A percentile compares a stretch with the other conserved stretches of the same genome.
Evolutionary conservation across 2,888 invertebrate species (phyloP).

Genomic region (Rugalucina vietnamica): DNA sequence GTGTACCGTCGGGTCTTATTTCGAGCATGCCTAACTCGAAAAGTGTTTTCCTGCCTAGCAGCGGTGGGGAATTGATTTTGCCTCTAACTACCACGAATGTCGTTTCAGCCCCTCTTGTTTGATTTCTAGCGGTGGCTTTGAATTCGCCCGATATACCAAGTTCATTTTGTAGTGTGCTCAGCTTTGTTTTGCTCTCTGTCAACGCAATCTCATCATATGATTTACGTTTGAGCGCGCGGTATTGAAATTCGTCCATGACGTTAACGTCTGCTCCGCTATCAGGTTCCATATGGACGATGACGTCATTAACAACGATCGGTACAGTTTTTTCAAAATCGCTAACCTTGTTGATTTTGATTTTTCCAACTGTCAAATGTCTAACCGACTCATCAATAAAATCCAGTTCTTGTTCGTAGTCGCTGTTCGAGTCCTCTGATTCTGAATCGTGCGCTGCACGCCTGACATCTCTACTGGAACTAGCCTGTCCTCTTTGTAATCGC

Average conservation of each 20-base stretch:
- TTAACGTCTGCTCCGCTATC: conserved; percentile 13
- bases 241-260: conserved; percentile 17
- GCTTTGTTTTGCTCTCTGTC: neutral
- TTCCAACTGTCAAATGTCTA: neutral
- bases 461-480: neutral
- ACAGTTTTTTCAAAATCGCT: conserved; percentile 9
- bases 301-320: neutral
- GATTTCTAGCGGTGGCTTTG: conserved; percentile 2
- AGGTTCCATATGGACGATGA: conserved; percentile 16
- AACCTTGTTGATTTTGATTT: conserved; percentile 15
- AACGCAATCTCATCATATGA: neutral
- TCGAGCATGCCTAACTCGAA: conserved; percentile 21
- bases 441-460: neutral
- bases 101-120: neutral
- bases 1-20: too few relatives aligned
- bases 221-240: neutral
- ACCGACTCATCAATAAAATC: neutral
- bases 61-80: conserved; percentile 18
- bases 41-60: neutral
- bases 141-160: neutral
- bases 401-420: neutral
- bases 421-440: neutral
- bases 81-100: conserved; percentile 11
- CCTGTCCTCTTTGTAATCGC: neutral
- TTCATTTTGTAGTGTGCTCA: too few relatives aligned